These are phyloP conservation scores for Pycnomerus fuliginosus DNA, from an alignment of 2,888 invertebrate species.

Conservation along the genomic window DNA sequence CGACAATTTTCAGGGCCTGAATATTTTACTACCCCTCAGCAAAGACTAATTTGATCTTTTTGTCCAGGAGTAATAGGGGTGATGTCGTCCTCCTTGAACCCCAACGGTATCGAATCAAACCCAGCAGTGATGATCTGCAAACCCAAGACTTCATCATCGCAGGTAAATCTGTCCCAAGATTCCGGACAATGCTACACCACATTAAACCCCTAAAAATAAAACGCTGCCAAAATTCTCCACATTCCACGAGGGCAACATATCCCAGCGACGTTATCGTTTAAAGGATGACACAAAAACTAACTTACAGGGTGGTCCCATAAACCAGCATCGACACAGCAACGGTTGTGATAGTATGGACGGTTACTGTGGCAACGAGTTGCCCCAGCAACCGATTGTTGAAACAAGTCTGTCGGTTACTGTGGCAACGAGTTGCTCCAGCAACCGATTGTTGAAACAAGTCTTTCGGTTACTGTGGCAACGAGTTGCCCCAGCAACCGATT, in stretches of 20 bases:
- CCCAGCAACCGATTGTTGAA: background rate
- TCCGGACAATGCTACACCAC: slow-evolving; percentile 47
- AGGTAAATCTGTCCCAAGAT: slow-evolving; percentile 45
- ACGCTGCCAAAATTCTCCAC: slow-evolving; percentile 20
- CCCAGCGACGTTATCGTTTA: too few species aligned
- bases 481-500: slow-evolving; percentile 8
- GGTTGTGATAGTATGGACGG: slow-evolving; percentile 5
- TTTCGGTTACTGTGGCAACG: slow-evolving; percentile 5
- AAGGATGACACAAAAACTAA: too few species aligned
- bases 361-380: background rate
- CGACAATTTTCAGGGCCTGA: slow-evolving; percentile 1
- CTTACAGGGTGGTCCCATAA: background rate
- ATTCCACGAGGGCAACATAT: too few species aligned
- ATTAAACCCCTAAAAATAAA: slow-evolving; percentile 32
- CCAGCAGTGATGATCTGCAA: slow-evolving; percentile 58
- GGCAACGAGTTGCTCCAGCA: slow-evolving; percentile 7
- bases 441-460: slow-evolving; percentile 13
- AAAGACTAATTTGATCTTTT: slow-evolving; percentile 11
- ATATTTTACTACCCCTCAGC: background rate
- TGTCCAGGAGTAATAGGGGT: slow-evolving; percentile 47
- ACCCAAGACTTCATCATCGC: slow-evolving; percentile 56
- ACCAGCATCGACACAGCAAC: background rate
- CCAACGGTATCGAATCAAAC: slow-evolving; percentile 67
- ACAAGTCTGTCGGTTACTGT: background rate
- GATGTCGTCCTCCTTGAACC: slow-evolving; percentile 64